phyloP scores from a whole-genome alignment of 2,797 vertebrate genomes.

The Brachyrhaphis roseni region DNA sequence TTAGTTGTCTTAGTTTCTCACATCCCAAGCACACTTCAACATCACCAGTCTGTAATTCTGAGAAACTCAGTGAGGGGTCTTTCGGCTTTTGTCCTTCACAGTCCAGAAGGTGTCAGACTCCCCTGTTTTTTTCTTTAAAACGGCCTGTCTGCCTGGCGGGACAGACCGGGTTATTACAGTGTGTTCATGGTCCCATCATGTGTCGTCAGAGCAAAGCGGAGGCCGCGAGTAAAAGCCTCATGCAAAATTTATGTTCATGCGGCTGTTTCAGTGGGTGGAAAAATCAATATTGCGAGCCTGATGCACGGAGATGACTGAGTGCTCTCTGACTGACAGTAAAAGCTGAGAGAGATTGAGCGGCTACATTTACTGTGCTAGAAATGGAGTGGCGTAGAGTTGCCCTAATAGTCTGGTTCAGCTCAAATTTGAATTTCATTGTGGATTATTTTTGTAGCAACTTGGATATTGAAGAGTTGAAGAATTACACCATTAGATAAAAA shows the following conservation, averaged over 20 bases:
- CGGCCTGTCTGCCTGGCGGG: slow-evolving; percentile 80
- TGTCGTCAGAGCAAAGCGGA: slow-evolving; percentile 94
- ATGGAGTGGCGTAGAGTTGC: slow-evolving; percentile 89
- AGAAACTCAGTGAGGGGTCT: slow-evolving; percentile 35
- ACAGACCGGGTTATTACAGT: slow-evolving; percentile 90
- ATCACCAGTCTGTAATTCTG: slow-evolving; percentile 11
- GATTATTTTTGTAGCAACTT: slow-evolving; percentile 94
- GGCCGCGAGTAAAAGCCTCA: slow-evolving; percentile 96
- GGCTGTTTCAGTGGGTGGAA: slow-evolving; percentile 99
- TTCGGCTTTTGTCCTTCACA: slow-evolving; percentile 64
- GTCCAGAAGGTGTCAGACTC: slow-evolving; percentile 62
- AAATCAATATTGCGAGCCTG: slow-evolving; percentile 98
- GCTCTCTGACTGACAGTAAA: slow-evolving; percentile 99
- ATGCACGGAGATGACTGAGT: slow-evolving; percentile 97
- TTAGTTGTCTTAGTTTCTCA: background rate
- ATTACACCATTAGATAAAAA: slow-evolving; percentile 82
- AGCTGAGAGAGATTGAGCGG: slow-evolving; percentile 93
- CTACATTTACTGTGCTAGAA: slow-evolving; percentile 89
- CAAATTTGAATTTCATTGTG: slow-evolving; percentile 92
- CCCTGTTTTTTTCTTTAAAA: slow-evolving; percentile 56
- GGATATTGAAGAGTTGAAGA: slow-evolving; percentile 86
- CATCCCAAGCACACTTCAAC: slow-evolving; percentile 7
- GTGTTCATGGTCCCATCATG: slow-evolving; percentile 92
- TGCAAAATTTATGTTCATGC: slow-evolving; percentile 99
- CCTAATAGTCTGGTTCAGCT: slow-evolving; percentile 90